Evolutionary conservation across 2,797 vertebrate species (phyloP), one percentile per base, ranked within the genome.

Genomic region (Rachycentron canadum): DNA sequence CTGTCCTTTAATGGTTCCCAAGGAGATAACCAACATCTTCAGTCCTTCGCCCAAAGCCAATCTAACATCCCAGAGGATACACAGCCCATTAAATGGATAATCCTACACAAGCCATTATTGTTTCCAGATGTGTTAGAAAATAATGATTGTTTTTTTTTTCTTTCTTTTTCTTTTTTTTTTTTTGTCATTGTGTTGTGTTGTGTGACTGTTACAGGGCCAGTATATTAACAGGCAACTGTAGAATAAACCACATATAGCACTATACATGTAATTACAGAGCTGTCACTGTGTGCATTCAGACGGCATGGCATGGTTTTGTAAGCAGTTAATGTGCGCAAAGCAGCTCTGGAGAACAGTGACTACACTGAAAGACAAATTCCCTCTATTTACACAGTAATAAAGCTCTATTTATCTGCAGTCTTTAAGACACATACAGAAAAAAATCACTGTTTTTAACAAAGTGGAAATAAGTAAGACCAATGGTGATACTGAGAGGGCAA

Each of bases 401-500:
- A 67, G 21, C 43, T 45, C 17, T 26, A n/a, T 66, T 79, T 63
- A 69, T 83, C 56, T 11, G 45, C 13, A 78, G 45, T 58, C 47
- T 16, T 52, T 28, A 41, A 75, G 10, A 30, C 28, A 70, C 13
- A 73, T 2, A 64, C 26, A 58, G 23, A 50, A 16, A 21, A 61
- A 40, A 7, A 57, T 30, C 14, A 16, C 19, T 45, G 23, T 45
- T 56, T 66, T 66, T 70, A 78, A 63, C 9, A 45, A 52, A 64
- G 58, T 38, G 25, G 52, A 81, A 74, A 34, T 61, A 45, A 66
- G 65, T 12, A 13, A 43, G 60, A 73, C 55, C 4, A 62, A 60
- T 58, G 26, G 59, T 49, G 59, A 55, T 0, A 34, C 10, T 16
- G 2, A 26, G 5, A 30, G 11, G 26, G 55, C 11, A 28, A 59